These are phyloP conservation scores for Heliconius cydno DNA, from an alignment of 2,888 invertebrate species.

Conservation along the genomic window DNA sequence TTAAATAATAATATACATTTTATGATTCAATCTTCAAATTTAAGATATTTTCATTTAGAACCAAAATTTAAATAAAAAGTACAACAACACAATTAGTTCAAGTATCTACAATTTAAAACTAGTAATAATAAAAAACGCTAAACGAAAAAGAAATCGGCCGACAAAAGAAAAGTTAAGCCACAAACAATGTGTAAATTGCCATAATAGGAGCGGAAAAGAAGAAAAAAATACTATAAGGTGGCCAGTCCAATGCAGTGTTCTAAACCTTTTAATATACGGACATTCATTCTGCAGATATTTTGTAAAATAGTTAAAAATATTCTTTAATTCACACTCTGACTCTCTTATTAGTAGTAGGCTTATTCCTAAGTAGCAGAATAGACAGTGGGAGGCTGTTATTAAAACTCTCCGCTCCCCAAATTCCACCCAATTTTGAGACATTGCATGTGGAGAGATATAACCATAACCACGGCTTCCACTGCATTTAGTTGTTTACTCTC, in stretches of 20 bases:
- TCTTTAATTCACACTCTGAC: too few species aligned
- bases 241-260: constrained; percentile 65
- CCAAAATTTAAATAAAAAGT: background rate
- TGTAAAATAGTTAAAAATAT: background rate
- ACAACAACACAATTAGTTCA: background rate
- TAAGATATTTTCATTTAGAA: too few species aligned
- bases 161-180: constrained; percentile 71
- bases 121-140: constrained; percentile 39
- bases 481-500: constrained; percentile 1
- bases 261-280: constrained; percentile 76
- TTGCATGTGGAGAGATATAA: too few species aligned
- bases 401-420: background rate
- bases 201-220: constrained; percentile 57
- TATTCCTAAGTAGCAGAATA: background rate
- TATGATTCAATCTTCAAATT: too few species aligned
- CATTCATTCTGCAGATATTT: constrained; percentile 62
- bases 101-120: background rate
- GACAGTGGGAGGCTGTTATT: background rate
- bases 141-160: constrained; percentile 68
- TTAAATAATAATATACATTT: too few species aligned
- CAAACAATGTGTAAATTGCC: constrained; percentile 66
- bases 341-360: background rate
- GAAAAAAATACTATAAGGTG: constrained; percentile 53
- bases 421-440: background rate
- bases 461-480: background rate